Conservation (phyloP, 2,113 vertebrate species). For the Rhinolophus ferrumequinum region DNA sequence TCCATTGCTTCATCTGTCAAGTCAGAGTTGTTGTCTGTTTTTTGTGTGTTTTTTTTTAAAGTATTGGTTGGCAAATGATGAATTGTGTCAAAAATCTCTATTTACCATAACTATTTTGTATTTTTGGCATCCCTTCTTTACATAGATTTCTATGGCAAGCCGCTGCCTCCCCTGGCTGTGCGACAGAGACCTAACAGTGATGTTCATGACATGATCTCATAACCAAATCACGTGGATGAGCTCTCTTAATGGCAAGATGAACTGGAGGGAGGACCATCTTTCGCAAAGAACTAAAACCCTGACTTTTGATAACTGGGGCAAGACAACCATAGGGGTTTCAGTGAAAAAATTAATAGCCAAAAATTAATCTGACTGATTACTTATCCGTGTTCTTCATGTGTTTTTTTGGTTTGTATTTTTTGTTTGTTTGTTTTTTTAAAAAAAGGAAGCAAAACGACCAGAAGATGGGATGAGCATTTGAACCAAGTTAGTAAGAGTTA, state of each 20-base stretch:
- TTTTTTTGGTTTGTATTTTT: not conserved
- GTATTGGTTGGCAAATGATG: not conserved
- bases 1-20: not conserved
- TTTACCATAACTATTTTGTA: constrained; percentile 29
- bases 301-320: not conserved
- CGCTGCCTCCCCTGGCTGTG: constrained; percentile 83
- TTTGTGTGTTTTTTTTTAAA: constrained; percentile 15
- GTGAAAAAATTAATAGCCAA: not conserved
- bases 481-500: constrained; percentile 1
- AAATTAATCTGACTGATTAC: not conserved
- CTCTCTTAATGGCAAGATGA: not conserved
- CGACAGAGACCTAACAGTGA: constrained; percentile 87
- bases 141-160: constrained; percentile 88
- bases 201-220: constrained; percentile 84
- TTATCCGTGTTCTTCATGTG: constrained; percentile 65
- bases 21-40: not conserved
- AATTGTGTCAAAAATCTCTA: not conserved
- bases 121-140: constrained; percentile 64
- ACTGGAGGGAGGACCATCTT: not conserved
- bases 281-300: constrained; percentile 48
- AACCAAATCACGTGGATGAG: constrained; percentile 36
- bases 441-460: not conserved
- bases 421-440: not conserved
- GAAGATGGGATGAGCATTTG: not conserved
- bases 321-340: constrained; percentile 38